phyloP scores from a whole-genome alignment of 1,140 invertebrate genomes.

The Ooceraea biroi region DNA sequence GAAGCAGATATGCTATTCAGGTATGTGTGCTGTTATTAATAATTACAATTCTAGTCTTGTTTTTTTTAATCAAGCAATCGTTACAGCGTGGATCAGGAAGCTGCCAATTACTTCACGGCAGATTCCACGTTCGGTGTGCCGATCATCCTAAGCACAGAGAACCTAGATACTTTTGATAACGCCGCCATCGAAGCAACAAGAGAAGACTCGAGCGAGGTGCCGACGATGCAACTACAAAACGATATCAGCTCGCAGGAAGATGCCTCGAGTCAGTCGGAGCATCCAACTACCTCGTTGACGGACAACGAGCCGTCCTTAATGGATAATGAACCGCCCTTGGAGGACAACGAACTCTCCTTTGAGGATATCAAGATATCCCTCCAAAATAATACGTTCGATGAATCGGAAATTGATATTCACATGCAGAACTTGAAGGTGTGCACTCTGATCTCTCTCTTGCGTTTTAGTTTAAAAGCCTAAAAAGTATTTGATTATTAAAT shows the following conservation, averaged over 20 bases:
- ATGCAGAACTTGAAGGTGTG: slow-evolving; percentile 83
- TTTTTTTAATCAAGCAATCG: too few relatives aligned
- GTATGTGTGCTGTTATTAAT: slow-evolving; percentile 68
- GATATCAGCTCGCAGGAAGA: slow-evolving; percentile 72
- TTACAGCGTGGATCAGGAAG: slow-evolving; percentile 83
- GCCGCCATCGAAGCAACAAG: slow-evolving; percentile 73
- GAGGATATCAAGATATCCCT: slow-evolving; percentile 50
- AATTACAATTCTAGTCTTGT: neutral
- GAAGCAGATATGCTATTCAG: slow-evolving; percentile 84
- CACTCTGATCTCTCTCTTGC: neutral
- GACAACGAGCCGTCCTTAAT: slow-evolving; percentile 32
- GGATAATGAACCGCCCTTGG: slow-evolving; percentile 18
- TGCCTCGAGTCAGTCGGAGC: slow-evolving; percentile 46
- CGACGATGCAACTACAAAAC: slow-evolving; percentile 68
- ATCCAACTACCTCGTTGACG: slow-evolving; percentile 37
- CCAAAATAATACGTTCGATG: slow-evolving; percentile 47
- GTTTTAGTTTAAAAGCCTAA: neutral
- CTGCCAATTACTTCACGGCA: slow-evolving; percentile 81
- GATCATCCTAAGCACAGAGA: slow-evolving; percentile 82
- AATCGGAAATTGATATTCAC: slow-evolving; percentile 72
- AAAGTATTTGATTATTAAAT: too few relatives aligned
- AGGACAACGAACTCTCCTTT: slow-evolving; percentile 29
- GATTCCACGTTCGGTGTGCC: slow-evolving; percentile 83
- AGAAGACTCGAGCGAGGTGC: slow-evolving; percentile 76
- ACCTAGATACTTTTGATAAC: slow-evolving; percentile 79